Percentiles rank a stretch among this genome's conserved stretches.
Conservation (phyloP, 2,797 vertebrate genomes). For the Neosilurus hyrtlii region DNA sequence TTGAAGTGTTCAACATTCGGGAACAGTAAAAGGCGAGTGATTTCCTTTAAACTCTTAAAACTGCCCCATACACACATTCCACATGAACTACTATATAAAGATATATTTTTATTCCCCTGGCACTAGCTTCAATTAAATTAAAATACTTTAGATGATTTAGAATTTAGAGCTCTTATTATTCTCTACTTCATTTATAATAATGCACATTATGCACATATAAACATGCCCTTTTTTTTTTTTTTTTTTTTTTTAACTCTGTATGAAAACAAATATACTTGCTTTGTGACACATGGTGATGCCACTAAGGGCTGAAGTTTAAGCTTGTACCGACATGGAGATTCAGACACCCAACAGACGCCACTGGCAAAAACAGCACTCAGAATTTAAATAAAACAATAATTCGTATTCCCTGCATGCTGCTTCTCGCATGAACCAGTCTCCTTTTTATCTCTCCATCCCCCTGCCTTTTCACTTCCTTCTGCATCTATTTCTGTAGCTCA, state of each 20-base stretch:
- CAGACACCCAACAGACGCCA: conserved; percentile 8
- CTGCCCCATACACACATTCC: no score
- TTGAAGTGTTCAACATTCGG: no score
- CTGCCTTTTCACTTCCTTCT: conserved; percentile 23
- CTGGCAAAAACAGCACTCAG: conserved; percentile 30
- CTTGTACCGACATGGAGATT: conserved; percentile 9
- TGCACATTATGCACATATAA: not conserved
- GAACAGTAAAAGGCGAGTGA: no score
- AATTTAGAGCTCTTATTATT: no score
- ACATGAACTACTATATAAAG: not conserved
- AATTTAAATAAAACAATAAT: conserved; percentile 37
- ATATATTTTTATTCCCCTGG: not conserved
- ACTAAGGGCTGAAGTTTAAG: conserved; percentile 6
- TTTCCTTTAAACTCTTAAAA: no score
- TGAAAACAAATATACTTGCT: not conserved
- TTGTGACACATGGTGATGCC: not conserved
- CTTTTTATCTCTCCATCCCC: conserved; percentile 45
- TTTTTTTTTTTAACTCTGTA: no score
- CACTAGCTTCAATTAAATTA: not conserved
- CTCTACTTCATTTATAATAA: not conserved
- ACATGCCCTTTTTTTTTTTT: no score
- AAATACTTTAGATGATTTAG: no score
- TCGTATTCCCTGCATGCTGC: conserved; percentile 26
- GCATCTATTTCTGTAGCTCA: conserved; percentile 41
- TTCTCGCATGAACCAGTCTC: conserved; percentile 29